Evolutionary conservation across 2,888 invertebrate species (phyloP), one percentile per base, ranked within the genome.

Genomic region (Tortricodes alternella): DNA sequence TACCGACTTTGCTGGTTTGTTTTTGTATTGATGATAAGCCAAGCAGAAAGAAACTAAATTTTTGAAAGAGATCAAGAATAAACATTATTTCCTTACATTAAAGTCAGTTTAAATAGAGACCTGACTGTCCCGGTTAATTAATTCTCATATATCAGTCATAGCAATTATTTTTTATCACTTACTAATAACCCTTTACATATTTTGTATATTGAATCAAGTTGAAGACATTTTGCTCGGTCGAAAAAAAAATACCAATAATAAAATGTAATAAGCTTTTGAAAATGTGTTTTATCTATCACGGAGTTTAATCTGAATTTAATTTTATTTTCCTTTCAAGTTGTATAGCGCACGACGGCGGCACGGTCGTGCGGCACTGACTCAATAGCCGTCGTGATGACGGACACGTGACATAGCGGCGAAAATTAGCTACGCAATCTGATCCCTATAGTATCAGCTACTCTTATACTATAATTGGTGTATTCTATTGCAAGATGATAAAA

Each of bases 361-460:
- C 67, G 71, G 66, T 71, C 73, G 73, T 72, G 72, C 71, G 65
- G 69, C 66, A 65, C 66, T 62, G 64, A 66, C 68, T 73, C 71
- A 72, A 77, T 72, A 71, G 71, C 63, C 23, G 67, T 78, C 77
- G 77, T 79, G 76, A 78, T 72, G 70, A 63, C 53, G 61, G 67
- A 68, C 74, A 76, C 74, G 74, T 74, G 73, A 73, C 73, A 67
- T 53, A 61, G 62, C 65, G 61, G 56, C 61, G 60, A 62, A 63
- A 65, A 44, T 56, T 56, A 18, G 56, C 43, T 37, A 44, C 56
- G 56, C 58, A 51, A n/a, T 34, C 46, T 50, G 23, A 57, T 49
- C 32, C 51, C 46, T 53, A 55, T 34, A 48, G 39, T 44, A 59
- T 44, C 43, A 43, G 21, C 37, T n/a, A 24, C 9, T 18, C 43